Conservation (phyloP, 2,888 invertebrate species). For the Eilema caniola region DNA sequence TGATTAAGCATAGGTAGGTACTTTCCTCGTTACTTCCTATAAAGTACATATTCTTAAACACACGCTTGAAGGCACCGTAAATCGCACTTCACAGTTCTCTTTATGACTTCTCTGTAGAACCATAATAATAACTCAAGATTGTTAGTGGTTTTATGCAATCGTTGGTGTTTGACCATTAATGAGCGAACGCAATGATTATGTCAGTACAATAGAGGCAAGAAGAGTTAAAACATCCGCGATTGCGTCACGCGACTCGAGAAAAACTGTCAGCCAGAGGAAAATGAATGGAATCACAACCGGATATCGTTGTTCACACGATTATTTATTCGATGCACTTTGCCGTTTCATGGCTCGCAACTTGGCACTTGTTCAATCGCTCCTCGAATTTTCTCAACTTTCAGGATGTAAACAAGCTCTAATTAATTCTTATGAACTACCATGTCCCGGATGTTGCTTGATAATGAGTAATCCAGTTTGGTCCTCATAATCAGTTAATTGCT, state of each 20-base stretch:
- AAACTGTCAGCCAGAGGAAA: conserved; percentile 76
- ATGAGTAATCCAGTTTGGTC: conserved; percentile 22
- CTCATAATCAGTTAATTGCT: conserved; percentile 26
- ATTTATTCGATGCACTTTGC: conserved; percentile 57
- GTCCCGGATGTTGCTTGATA: conserved; percentile 17
- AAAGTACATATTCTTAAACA: conserved; percentile 10
- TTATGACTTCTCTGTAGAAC: conserved; percentile 11
- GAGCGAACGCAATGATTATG: conserved; percentile 55
- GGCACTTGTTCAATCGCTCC: conserved; percentile 61
- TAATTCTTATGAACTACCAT: conserved; percentile 55
- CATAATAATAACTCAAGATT: conserved; percentile 14
- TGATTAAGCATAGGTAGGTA: conserved; percentile 1
- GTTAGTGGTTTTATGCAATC: conserved; percentile 29
- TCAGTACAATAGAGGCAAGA: conserved; percentile 52
- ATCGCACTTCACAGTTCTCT: conserved; percentile 7
- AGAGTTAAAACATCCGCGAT: conserved; percentile 72
- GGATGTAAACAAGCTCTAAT: conserved; percentile 73
- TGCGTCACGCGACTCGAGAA: conserved; percentile 78
- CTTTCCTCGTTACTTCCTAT: conserved; percentile 7
- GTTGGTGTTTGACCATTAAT: conserved; percentile 45
- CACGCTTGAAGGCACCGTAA: conserved; percentile 6
- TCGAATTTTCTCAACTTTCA: conserved; percentile 71
- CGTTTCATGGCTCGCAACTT: conserved; percentile 47
- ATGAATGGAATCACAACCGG: conserved; percentile 81
- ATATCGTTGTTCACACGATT: conserved; percentile 80